Base-by-base conservation (phyloP, 1,140 invertebrate species). In the Brachionus plicatilis region DNA sequence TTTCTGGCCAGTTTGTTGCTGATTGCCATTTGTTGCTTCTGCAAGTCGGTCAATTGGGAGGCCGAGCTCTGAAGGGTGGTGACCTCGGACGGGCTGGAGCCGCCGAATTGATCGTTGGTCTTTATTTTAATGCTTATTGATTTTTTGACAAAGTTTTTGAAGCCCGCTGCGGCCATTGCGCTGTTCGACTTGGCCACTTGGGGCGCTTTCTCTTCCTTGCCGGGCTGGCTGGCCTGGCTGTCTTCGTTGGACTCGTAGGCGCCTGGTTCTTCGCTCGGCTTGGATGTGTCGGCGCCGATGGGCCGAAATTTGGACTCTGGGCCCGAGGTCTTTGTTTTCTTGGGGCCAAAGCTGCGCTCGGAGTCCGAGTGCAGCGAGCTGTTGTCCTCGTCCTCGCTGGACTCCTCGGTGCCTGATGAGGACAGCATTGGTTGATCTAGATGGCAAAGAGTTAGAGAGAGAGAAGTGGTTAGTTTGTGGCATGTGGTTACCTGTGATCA, bases 401-500 rank as follows among this genome's bases (percentile, higher is more conserved):
- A 65, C 29, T 83, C 82, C 6, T 83, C 82, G 37, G 82, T 83
- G n/a, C 82, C 82, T 33, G 60, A 68, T 37, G 82, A 83, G n/a
- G 82, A 83, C 33, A 68, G 12, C 82, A 83, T 83, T 47, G 82
- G 82, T 72, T 83, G 60, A 43, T 68, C 82, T 83, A n/a, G 27
- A 5, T 4, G 33, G 33, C 33, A 37, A 50, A 47, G 47, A 24
- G 50, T 53, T 11, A 27, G 27, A 27, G 27, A 27, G 6, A 47
- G 0, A 33, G n/a, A 2, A 12, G 8, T n/a, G 33, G 29, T 17
- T n/a, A 24, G 17, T 33, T 29, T 41, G 41, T 1, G 17, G 17
- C 20, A 43, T 66, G 60, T 8, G 41, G 29, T 85, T 85, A 89
- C 89, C 89, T 84, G 85, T 85, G 53, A 90, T 70, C 53, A 89